Conservation (phyloP, 2,797 vertebrate genomes). For the Sebastiscus albofasciatus region DNA sequence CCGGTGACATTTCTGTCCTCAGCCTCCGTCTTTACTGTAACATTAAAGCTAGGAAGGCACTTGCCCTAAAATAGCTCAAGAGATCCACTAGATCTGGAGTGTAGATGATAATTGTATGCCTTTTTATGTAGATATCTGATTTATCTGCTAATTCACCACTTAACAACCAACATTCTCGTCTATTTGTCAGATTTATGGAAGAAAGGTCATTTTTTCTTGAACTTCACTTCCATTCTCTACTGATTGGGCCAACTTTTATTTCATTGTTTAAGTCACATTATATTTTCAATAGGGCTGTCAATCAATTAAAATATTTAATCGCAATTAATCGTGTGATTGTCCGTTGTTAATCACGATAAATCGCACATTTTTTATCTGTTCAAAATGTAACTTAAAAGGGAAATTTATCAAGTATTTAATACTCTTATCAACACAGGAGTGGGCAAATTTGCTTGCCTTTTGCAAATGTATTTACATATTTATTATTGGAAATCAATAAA, state of each 20-base stretch:
- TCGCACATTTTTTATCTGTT: too few relatives aligned
- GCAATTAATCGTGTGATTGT: too few relatives aligned
- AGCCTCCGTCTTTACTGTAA: background rate
- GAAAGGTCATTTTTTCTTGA: background rate
- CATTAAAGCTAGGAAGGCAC: background rate
- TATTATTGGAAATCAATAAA: too few relatives aligned
- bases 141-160: conserved; percentile 7
- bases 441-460: too few relatives aligned
- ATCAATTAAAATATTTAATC: too few relatives aligned
- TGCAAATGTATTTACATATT: too few relatives aligned
- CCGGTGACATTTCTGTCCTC: conserved; percentile 4
- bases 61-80: background rate
- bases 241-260: background rate
- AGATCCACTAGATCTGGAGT: background rate
- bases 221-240: background rate
- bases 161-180: background rate
- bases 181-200: background rate
- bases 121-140: background rate
- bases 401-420: too few relatives aligned
- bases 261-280: background rate
- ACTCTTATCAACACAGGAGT: too few relatives aligned
- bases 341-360: too few relatives aligned
- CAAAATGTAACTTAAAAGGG: too few relatives aligned
- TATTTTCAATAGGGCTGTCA: background rate
- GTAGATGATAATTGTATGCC: background rate